phyloP scores from a whole-genome alignment of 2,113 vertebrate species.

The Paraplagusia blochii region DNA sequence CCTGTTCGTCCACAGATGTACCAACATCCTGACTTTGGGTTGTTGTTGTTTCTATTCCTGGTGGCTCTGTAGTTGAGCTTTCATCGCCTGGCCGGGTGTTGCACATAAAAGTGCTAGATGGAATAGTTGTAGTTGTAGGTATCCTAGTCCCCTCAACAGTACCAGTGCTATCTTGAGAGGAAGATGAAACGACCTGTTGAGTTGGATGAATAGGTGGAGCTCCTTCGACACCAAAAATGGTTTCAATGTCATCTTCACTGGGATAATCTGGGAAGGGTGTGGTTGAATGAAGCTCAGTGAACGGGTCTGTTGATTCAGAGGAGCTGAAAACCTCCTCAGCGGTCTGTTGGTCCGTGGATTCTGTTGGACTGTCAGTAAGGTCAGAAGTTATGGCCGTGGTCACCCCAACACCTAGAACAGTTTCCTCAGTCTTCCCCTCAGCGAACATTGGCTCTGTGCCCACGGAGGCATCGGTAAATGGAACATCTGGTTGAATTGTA shows the following conservation, averaged over 20 bases:
- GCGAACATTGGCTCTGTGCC: constrained; percentile 66
- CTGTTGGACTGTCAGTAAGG: constrained; percentile 25
- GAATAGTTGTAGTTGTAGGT: not conserved
- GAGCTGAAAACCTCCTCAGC: constrained; percentile 27
- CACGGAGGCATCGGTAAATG: constrained; percentile 43
- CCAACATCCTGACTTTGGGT: constrained; percentile 5
- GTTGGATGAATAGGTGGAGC: constrained; percentile 11
- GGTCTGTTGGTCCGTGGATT: constrained; percentile 30
- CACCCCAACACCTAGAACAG: constrained; percentile 37
- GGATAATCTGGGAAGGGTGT: constrained; percentile 20
- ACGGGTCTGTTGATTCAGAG: constrained; percentile 30
- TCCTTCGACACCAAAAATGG: constrained; percentile 23
- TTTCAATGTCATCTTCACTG: constrained; percentile 17
- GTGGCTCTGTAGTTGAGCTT: constrained; percentile 3
- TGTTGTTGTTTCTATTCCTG: constrained; percentile 17
- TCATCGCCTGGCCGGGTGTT: constrained; percentile 30
- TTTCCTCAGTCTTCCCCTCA: constrained; percentile 65
- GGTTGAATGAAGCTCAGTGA: constrained; percentile 24
- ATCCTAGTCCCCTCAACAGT: not conserved
- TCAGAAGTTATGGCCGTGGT: constrained; percentile 29
- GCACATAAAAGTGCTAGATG: constrained; percentile 17
- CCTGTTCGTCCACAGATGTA: constrained; percentile 16
- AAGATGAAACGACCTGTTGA: constrained; percentile 4
- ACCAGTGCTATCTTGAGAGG: constrained; percentile 2
- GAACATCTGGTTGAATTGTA: constrained; percentile 62